Evolutionary conservation across 2,888 invertebrate species (phyloP), one percentile per base, ranked within the genome.

Genomic region (Elmis aenea): DNA sequence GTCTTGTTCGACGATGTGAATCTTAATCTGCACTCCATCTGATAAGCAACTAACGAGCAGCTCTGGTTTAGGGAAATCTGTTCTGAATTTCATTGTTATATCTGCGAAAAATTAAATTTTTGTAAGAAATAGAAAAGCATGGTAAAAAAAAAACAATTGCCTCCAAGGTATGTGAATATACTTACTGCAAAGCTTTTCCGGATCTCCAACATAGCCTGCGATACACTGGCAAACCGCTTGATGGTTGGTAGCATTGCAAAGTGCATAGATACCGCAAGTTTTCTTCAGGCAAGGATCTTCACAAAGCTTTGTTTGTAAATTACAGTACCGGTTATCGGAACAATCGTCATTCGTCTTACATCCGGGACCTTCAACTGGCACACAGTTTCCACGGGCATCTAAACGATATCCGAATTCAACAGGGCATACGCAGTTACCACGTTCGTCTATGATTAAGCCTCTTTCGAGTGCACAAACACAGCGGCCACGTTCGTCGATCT

Each of bases 1-100:
- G 38, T 85, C 85, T 53, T 78, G 78, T 53, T 83, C 78, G 12
- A 73, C 72, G 16, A 86, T 81, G 55, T 82, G 79, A 26, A 89
- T 81, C 57, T 83, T 81, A 0, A 93, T 91, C 62, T 88, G 85
- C 5, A 94, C 89, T 20, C 93, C 93, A 61, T 93, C 92, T 8
- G 92, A 90, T 46, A 92, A 70, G 66, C 93, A 94, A 56, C 85
- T 86, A 9, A 93, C 93, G 42, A 79, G 76, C 81, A 91, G 85
- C 38, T 87, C 86, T 3, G 90, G 89, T 51, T 77, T 75, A 9
- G 88, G 88, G 76, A 91, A 89, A 59, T 87, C 87, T 0, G 87
- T 88, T 41, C 48, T 38, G 30, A 76, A 76, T 54, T 68, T 70
- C 50, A 58, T 62, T 12, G 71, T 72, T 13, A 69, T 67, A 50